phyloP scores from a whole-genome alignment of 2,797 vertebrate species.

The Manis javanica region DNA sequence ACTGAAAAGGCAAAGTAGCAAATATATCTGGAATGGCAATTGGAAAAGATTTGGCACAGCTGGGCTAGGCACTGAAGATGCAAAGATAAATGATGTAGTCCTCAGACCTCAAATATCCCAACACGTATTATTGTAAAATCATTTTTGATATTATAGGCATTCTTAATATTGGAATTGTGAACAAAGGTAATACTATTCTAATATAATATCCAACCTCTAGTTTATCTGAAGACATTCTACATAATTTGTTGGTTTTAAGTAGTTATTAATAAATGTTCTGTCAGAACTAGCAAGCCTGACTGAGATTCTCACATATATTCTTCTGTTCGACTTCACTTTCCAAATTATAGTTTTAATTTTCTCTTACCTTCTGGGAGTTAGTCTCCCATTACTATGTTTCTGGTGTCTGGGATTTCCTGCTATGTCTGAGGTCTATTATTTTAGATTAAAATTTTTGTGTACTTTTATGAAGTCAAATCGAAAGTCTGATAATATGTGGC shows the following conservation, averaged over 20 bases:
- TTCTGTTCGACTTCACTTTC: not conserved
- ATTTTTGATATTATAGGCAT: not conserved
- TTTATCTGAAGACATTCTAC: conserved; percentile 6
- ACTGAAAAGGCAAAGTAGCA: not conserved
- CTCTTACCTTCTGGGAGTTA: not conserved
- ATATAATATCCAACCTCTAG: not conserved
- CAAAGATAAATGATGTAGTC: not conserved
- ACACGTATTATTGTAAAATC: not conserved
- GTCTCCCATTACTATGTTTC: not conserved
- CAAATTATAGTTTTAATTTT: not conserved
- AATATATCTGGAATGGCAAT: not conserved
- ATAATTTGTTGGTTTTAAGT: not conserved
- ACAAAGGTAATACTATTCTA: not conserved
- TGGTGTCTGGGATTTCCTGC: not conserved
- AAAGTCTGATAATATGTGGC: not conserved
- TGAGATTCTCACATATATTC: not conserved
- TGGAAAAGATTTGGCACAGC: not conserved
- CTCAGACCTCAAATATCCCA: not conserved
- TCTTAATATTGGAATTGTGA: not conserved
- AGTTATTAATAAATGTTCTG: not conserved
- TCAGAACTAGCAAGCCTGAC: not conserved
- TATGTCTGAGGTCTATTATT: not conserved
- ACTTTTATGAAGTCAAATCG: not conserved
- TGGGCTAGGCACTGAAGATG: too few species aligned
- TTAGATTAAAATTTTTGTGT: not conserved